phyloP scores from a whole-genome alignment of 2,113 vertebrate genomes.

The Chaetodon auriga region DNA sequence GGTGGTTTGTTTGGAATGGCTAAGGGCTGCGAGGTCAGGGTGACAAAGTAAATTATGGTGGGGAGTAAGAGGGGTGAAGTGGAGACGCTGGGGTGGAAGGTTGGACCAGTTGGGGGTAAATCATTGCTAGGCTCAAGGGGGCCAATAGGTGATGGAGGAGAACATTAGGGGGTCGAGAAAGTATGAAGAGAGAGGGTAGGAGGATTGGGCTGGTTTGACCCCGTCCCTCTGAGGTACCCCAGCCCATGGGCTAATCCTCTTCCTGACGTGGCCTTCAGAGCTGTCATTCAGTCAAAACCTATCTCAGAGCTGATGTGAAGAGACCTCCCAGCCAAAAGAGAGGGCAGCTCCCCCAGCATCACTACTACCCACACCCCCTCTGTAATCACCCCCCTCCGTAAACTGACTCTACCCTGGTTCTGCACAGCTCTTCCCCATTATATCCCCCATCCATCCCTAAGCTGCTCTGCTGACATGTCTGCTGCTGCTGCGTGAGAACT shows the following conservation, averaged over 20 bases:
- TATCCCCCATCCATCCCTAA: not conserved
- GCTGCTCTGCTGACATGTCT: constrained; percentile 29
- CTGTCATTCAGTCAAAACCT: constrained; percentile 73
- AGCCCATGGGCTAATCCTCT: constrained; percentile 72
- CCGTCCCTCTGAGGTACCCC: constrained; percentile 57
- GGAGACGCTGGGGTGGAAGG: constrained; percentile 62
- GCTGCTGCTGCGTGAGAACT: constrained; percentile 12
- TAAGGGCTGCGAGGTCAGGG: constrained; percentile 66
- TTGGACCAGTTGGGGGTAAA: constrained; percentile 74
- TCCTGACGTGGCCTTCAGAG: constrained; percentile 64
- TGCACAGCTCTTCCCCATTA: constrained; percentile 30
- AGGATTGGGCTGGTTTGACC: constrained; percentile 59
- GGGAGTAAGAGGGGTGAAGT: constrained; percentile 57
- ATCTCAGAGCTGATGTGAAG: constrained; percentile 68
- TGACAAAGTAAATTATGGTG: constrained; percentile 72
- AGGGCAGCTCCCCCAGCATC: constrained; percentile 41
- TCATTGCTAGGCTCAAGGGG: constrained; percentile 61
- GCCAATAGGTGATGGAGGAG: constrained; percentile 63
- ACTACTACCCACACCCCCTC: constrained; percentile 25
- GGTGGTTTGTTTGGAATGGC: constrained; percentile 75
- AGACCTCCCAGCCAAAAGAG: constrained; percentile 67
- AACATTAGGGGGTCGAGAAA: constrained; percentile 69
- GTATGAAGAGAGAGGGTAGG: constrained; percentile 56
- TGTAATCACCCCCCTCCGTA: constrained; percentile 37
- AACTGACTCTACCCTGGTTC: constrained; percentile 28